phyloP scores from a whole-genome alignment of 2,888 invertebrate genomes.

The Argyresthia goedartella region DNA sequence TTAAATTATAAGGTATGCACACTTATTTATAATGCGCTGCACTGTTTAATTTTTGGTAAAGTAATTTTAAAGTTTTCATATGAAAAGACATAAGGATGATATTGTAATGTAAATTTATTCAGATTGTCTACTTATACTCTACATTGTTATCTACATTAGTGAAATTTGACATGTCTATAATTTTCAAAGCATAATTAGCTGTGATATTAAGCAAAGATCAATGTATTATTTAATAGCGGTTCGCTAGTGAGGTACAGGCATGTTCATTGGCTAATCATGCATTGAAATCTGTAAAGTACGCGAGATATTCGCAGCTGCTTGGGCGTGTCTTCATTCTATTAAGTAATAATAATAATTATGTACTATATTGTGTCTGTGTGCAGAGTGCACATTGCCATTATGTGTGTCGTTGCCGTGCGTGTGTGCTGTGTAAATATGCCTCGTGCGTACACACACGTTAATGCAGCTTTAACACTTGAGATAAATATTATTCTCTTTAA shows the following conservation, averaged over 20 bases:
- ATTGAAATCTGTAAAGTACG: constrained; percentile 67
- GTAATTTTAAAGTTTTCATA: constrained; percentile 68
- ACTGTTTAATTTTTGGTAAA: constrained; percentile 70
- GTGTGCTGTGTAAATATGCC: constrained; percentile 71
- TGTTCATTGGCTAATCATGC: constrained; percentile 72
- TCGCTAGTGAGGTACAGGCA: constrained; percentile 64
- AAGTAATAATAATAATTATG: constrained; percentile 65
- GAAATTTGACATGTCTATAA: constrained; percentile 71
- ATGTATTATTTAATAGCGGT: constrained; percentile 68
- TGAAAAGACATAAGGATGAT: constrained; percentile 63
- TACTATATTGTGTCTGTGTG: constrained; percentile 57
- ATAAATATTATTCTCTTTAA: constrained; percentile 72
- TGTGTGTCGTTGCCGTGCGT: constrained; percentile 63
- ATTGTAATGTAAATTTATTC: constrained; percentile 71
- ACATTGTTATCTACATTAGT: constrained; percentile 71
- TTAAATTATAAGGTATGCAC: constrained; percentile 72
- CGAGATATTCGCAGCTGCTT: constrained; percentile 56
- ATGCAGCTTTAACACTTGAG: constrained; percentile 69
- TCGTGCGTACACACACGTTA: constrained; percentile 67
- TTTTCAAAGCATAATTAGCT: constrained; percentile 72
- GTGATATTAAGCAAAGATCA: constrained; percentile 69
- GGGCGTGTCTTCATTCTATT: constrained; percentile 68
- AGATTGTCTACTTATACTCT: constrained; percentile 71
- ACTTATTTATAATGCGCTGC: constrained; percentile 73
- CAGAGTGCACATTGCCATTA: constrained; percentile 31